Percentiles rank a stretch among this genome's conserved stretches.
Evolutionary conservation across 2,888 invertebrate genomes (phyloP).

Genomic region (Volucella zonaria): DNA sequence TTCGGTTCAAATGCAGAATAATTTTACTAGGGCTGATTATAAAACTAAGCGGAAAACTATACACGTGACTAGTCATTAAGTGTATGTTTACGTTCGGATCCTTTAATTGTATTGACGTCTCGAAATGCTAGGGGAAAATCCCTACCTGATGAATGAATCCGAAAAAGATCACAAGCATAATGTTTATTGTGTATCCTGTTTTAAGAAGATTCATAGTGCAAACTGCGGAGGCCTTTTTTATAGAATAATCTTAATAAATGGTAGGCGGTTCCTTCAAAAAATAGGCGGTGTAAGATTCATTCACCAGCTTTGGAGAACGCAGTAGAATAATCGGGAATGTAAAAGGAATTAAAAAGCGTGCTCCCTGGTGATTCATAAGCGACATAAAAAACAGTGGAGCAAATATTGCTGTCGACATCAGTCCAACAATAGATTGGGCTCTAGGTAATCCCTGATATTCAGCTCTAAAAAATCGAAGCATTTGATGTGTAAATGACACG

Average conservation of each 20-base stretch:
- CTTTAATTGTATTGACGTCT: constrained; percentile 84
- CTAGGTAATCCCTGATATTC: constrained; percentile 89
- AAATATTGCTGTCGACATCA: constrained; percentile 90
- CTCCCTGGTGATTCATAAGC: constrained; percentile 95
- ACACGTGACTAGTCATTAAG: constrained; percentile 90
- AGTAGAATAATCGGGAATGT: constrained; percentile 91
- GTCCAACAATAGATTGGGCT: constrained; percentile 89
- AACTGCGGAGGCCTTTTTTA: constrained; percentile 76
- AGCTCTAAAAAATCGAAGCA: constrained; percentile 84
- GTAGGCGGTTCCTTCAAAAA: constrained; percentile 81
- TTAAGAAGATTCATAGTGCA: constrained; percentile 82
- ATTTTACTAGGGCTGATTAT: constrained; percentile 87
- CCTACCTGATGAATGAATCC: constrained; percentile 96
- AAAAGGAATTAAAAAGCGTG: constrained; percentile 93
- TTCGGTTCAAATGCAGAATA: constrained; percentile 84
- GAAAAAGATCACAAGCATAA: constrained; percentile 88
- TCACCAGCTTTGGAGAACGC: constrained; percentile 84
- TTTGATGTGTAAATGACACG: constrained; percentile 84
- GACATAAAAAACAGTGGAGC: constrained; percentile 90
- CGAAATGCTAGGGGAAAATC: constrained; percentile 86
- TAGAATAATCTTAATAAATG: constrained; percentile 78
- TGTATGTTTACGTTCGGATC: constrained; percentile 85
- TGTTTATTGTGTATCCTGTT: constrained; percentile 89
- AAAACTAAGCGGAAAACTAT: constrained; percentile 89
- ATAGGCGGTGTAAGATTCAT: constrained; percentile 80